Conservation (phyloP, 2,797 vertebrate genomes). For the Spinus olivaceus region DNA sequence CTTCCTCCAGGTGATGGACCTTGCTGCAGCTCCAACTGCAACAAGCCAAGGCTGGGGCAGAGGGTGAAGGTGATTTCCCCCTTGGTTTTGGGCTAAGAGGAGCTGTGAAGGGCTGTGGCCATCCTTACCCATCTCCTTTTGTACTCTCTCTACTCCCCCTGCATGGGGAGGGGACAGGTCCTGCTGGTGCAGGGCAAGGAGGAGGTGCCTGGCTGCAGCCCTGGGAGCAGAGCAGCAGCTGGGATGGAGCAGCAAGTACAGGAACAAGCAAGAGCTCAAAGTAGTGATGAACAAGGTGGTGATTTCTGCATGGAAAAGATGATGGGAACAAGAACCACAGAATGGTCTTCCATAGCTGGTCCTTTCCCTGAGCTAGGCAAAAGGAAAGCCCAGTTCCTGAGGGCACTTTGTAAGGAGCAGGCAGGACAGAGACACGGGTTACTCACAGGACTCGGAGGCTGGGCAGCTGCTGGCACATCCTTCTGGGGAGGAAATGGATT, state of each 20-base stretch:
- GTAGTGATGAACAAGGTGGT: not conserved
- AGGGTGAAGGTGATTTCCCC: not conserved
- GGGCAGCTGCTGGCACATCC: constrained; percentile 91
- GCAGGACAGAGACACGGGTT: not conserved
- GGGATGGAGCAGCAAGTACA: not conserved
- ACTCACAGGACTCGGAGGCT: constrained; percentile 92
- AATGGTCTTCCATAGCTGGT: not conserved
- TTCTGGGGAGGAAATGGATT: constrained; percentile 83
- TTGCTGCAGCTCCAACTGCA: not conserved
- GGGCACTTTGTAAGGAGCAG: not conserved
- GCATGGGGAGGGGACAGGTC: not conserved
- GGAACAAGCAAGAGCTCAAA: not conserved
- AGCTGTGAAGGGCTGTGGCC: not conserved
- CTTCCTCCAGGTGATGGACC: not conserved
- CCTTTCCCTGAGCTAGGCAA: not conserved
- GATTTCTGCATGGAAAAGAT: not conserved
- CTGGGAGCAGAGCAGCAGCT: not conserved
- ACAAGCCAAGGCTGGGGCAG: not conserved
- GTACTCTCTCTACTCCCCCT: not conserved
- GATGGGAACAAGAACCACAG: not conserved
- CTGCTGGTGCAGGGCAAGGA: not conserved
- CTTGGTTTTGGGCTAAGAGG: not conserved
- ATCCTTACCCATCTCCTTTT: not conserved
- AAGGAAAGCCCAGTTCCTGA: not conserved
- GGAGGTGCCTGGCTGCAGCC: not conserved